These are phyloP conservation scores for Amphimallon solstitiale DNA, from an alignment of 2,888 invertebrate genomes.

Conservation along the genomic window DNA sequence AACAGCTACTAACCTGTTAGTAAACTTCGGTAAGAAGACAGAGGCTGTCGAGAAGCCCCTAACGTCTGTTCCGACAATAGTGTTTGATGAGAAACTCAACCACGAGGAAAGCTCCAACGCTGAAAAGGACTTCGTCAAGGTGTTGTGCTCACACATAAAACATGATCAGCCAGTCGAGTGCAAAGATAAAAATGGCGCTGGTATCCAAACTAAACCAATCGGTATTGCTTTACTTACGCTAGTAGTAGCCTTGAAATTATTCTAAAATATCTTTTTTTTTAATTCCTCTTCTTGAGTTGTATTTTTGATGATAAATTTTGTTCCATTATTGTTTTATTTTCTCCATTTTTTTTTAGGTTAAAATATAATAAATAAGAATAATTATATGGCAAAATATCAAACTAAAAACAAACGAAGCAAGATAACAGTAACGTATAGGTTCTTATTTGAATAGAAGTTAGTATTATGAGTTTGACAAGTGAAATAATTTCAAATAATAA, in stretches of 20 bases:
- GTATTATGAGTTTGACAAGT: too few relatives aligned
- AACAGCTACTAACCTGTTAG: conserved; percentile 64
- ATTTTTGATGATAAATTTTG: too few relatives aligned
- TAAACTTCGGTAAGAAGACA: conserved; percentile 62
- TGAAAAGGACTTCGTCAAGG: conserved; percentile 67
- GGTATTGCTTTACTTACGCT: conserved; percentile 15
- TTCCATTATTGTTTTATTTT: too few relatives aligned
- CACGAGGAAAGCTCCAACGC: conserved; percentile 67
- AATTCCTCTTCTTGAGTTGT: too few relatives aligned
- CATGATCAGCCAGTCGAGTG: conserved; percentile 56
- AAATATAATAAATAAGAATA: too few relatives aligned
- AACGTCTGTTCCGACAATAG: conserved; percentile 73
- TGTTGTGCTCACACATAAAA: conserved; percentile 66
- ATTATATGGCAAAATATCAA: too few relatives aligned
- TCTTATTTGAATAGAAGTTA: too few relatives aligned
- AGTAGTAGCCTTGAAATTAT: background rate
- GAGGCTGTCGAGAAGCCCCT: conserved; percentile 53
- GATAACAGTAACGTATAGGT: too few relatives aligned
- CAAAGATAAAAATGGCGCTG: conserved; percentile 39
- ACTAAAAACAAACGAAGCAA: too few relatives aligned
- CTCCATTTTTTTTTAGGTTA: too few relatives aligned
- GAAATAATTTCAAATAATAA: too few relatives aligned
- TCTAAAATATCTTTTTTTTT: background rate
- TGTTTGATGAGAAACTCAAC: conserved; percentile 73
- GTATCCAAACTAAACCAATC: conserved; percentile 2